phyloP scores from a whole-genome alignment of 2,888 invertebrate species.

The Hipparchia semele region DNA sequence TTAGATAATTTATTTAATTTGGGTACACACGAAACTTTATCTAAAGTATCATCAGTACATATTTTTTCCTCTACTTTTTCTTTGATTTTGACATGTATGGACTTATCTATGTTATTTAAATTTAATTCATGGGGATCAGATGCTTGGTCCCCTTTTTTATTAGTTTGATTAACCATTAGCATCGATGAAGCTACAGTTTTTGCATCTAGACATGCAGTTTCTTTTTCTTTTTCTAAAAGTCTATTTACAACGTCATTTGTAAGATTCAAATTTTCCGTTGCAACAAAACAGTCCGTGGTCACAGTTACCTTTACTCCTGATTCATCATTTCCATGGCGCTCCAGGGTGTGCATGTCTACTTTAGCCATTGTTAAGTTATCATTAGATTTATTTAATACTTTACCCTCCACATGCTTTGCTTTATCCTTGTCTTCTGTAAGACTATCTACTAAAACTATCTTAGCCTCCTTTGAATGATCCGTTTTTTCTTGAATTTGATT shows the following conservation, averaged over 20 bases:
- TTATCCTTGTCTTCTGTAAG: background rate
- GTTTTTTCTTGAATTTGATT: background rate
- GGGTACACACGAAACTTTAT: background rate
- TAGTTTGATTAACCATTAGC: background rate
- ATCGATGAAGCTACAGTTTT: background rate
- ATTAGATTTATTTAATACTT: background rate
- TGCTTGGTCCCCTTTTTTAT: background rate
- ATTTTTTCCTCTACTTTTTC: background rate
- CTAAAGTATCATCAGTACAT: constrained; percentile 9
- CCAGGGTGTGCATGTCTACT: background rate
- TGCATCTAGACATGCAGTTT: background rate
- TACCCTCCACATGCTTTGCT: background rate
- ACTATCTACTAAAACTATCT: background rate
- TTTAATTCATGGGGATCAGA: background rate
- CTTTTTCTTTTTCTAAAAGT: background rate
- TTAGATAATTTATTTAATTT: background rate
- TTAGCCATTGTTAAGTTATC: background rate
- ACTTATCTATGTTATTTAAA: background rate
- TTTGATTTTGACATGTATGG: background rate
- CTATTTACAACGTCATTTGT: background rate
- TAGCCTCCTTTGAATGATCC: background rate
- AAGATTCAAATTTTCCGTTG: background rate
- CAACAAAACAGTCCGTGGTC: background rate
- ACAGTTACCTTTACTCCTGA: background rate
- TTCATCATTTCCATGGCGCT: background rate